Conservation (phyloP, 2,888 invertebrate genomes). For the Phrixothrix hirtus region DNA sequence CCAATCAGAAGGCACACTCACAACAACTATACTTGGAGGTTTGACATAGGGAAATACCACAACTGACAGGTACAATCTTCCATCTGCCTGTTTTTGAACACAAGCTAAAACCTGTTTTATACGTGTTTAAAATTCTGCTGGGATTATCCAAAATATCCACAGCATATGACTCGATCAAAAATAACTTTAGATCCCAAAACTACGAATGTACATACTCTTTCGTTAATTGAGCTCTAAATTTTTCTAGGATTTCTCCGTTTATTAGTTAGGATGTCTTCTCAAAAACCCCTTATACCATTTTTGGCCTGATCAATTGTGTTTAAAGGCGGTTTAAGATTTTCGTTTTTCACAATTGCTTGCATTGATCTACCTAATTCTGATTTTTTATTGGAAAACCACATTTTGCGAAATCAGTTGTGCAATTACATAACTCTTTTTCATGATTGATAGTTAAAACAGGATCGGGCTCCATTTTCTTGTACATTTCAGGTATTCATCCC, state of each 20-base stretch:
- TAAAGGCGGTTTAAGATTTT: not conserved
- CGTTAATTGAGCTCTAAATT: not conserved
- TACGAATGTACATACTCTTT: not conserved
- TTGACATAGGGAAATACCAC: too few relatives aligned
- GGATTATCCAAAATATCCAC: too few relatives aligned
- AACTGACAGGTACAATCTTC: too few relatives aligned
- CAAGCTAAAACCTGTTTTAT: too few relatives aligned
- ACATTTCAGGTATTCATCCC: not conserved
- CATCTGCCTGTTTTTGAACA: too few relatives aligned
- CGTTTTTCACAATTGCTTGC: not conserved
- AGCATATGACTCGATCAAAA: not conserved
- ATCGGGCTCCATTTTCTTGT: not conserved
- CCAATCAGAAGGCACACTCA: too few relatives aligned
- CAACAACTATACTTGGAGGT: too few relatives aligned
- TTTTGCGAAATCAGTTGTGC: not conserved
- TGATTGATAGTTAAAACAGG: not conserved
- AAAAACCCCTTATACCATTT: not conserved
- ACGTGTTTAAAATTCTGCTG: too few relatives aligned
- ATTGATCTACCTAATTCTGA: not conserved
- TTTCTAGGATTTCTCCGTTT: not conserved
- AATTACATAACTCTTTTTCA: not conserved
- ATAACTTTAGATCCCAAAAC: not conserved
- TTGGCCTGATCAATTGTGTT: not conserved
- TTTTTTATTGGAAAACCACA: slow-evolving; percentile 1
- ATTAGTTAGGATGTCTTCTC: not conserved